Percentiles rank a stretch among this genome's conserved stretches.
phyloP scores from a whole-genome alignment of 2,113 vertebrate species.

The Nettapus auritus region DNA sequence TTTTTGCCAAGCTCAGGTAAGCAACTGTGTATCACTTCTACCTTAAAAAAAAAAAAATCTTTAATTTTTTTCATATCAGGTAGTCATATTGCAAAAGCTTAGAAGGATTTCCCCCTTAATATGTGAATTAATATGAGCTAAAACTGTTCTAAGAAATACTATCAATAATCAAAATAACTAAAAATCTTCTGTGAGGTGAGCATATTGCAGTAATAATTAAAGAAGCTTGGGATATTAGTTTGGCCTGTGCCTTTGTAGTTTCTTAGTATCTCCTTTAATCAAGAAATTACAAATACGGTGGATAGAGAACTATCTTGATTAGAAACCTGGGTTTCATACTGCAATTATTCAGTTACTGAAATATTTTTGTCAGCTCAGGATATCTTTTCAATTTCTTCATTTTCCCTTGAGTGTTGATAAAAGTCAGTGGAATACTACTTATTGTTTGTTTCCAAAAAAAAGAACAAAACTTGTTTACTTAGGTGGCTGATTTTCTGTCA shows the following conservation, averaged over 20 bases:
- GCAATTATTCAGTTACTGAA: background rate
- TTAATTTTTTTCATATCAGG: background rate
- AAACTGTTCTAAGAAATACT: background rate
- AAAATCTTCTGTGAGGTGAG: background rate
- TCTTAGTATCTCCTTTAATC: background rate
- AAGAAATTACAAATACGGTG: background rate
- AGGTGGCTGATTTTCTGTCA: background rate
- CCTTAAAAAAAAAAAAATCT: background rate
- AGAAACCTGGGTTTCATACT: background rate
- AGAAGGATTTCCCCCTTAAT: background rate
- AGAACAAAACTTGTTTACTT: background rate
- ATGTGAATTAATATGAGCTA: background rate
- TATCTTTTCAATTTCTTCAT: background rate
- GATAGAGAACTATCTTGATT: background rate
- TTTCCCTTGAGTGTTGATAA: background rate
- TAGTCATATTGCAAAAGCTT: background rate
- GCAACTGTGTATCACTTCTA: background rate
- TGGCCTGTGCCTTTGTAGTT: background rate
- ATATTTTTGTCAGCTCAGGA: background rate
- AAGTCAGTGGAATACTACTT: background rate
- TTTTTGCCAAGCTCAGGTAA: slow-evolving; percentile 90
- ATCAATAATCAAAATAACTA: background rate
- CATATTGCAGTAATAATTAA: background rate
- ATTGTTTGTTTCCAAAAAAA: background rate
- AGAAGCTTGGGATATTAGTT: background rate